Evolutionary conservation across 2,888 invertebrate genomes (phyloP).

Genomic region (Prionchulus punctatus): DNA sequence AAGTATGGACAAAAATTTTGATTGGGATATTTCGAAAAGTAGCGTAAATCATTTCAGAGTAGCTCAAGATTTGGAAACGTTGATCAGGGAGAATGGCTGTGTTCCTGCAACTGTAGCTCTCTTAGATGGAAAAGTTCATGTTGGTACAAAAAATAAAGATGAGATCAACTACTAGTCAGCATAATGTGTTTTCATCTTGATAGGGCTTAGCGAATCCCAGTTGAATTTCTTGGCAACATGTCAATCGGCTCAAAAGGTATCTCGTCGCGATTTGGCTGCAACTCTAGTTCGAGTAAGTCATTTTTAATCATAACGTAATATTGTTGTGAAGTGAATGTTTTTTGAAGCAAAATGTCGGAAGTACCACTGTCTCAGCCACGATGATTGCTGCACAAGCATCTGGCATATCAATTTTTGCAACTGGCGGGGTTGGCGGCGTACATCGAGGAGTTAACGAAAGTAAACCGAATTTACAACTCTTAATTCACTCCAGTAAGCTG

Average conservation of each 20-base stretch:
- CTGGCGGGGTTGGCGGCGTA: slow-evolving; percentile 82
- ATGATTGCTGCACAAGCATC: slow-evolving; percentile 63
- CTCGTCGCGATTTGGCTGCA: slow-evolving; percentile 42
- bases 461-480: slow-evolving; percentile 18
- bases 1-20: too few relatives aligned
- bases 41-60: slow-evolving; percentile 42
- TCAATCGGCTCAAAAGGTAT: slow-evolving; percentile 56
- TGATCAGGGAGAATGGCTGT: slow-evolving; percentile 50
- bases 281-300: slow-evolving; percentile 17
- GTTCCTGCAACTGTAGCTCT: slow-evolving; percentile 83
- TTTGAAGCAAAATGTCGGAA: slow-evolving; percentile 50
- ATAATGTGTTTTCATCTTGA: slow-evolving; percentile 5
- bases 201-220: slow-evolving; percentile 45
- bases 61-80: slow-evolving; percentile 60
- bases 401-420: slow-evolving; percentile 77
- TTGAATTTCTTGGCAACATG: slow-evolving; percentile 49
- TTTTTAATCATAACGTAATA: too few relatives aligned
- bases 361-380: slow-evolving; percentile 90
- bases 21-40: too few relatives aligned
- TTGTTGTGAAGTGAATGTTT: slow-evolving; percentile 7
- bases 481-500: background rate
- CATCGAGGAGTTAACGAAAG: slow-evolving; percentile 71
- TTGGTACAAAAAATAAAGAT: slow-evolving; percentile 44
- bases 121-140: slow-evolving; percentile 59
- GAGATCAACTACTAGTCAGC: background rate